Evolutionary conservation across 2,797 vertebrate genomes (phyloP).

Genomic region (Alcedo atthis): DNA sequence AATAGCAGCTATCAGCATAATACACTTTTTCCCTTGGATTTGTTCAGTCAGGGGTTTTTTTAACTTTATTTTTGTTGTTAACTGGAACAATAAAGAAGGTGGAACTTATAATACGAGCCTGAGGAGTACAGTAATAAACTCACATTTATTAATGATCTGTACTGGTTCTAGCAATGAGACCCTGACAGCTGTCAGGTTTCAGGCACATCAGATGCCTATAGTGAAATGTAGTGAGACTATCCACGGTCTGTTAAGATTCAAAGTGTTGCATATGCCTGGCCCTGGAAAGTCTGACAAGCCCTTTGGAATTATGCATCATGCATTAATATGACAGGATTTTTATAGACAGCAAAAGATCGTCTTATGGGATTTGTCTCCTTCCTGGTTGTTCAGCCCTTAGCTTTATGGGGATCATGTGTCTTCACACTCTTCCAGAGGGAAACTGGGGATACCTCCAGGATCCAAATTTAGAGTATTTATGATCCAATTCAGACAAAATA

Average conservation of each 20-base stretch:
- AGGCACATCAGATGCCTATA: neutral
- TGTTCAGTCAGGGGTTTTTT: neutral
- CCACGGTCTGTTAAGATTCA: constrained; percentile 2
- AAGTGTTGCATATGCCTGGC: neutral
- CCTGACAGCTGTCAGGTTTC: constrained; percentile 48
- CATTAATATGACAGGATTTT: constrained; percentile 11
- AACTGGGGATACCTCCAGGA: neutral
- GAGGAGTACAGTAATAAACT: constrained; percentile 16
- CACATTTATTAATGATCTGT: constrained; percentile 39
- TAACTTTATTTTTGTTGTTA: constrained; percentile 7
- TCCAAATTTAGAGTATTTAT: neutral
- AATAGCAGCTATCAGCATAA: neutral
- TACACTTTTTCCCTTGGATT: neutral
- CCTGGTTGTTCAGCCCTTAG: neutral
- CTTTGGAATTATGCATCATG: constrained; percentile 13
- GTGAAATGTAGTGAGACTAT: constrained; percentile 29
- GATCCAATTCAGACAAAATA: neutral
- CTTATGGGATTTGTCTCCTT: neutral
- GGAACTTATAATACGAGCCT: neutral
- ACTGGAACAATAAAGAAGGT: constrained; percentile 22
- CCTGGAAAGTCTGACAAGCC: constrained; percentile 47
- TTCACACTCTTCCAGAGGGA: neutral
- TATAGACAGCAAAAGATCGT: neutral
- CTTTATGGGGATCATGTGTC: neutral
- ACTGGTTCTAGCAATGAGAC: constrained; percentile 26